Evolutionary conservation across 2,888 invertebrate species (phyloP).

Genomic region (Hesperia comma): DNA sequence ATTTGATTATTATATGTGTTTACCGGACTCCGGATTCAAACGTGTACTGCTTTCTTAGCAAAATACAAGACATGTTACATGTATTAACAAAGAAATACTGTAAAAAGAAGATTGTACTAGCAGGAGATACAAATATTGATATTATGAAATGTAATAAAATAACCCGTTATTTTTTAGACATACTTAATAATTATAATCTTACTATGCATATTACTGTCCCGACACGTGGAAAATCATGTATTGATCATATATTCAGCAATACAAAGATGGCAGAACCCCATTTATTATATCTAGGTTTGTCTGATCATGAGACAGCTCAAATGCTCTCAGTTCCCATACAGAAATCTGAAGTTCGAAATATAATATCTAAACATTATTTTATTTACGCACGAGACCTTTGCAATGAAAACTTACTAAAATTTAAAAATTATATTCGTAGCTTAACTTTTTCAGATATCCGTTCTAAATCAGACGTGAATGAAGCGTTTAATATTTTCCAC

Average conservation of each 20-base stretch:
- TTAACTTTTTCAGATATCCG: neutral
- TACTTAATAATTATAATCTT: slow-evolving; percentile 27
- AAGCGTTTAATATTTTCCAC: slow-evolving; percentile 12
- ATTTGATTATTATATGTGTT: slow-evolving; percentile 16
- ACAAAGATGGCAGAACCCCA: neutral
- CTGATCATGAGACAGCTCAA: slow-evolving; percentile 17
- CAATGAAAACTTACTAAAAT: neutral
- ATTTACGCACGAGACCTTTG: slow-evolving; percentile 12
- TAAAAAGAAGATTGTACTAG: slow-evolving; percentile 8
- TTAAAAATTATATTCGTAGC: neutral
- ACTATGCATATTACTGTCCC: slow-evolving; percentile 26
- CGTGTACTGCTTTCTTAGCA: slow-evolving; percentile 7
- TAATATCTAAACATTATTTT: neutral
- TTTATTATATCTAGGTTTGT: neutral
- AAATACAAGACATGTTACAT: slow-evolving; percentile 5
- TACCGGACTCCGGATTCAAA: slow-evolving; percentile 18
- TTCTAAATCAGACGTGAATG: neutral
- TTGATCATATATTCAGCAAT: slow-evolving; percentile 37
- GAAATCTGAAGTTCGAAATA: neutral
- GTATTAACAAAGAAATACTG: neutral
- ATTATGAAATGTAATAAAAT: neutral
- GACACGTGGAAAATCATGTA: slow-evolving; percentile 34
- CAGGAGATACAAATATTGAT: slow-evolving; percentile 18
- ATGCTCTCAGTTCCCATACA: neutral
- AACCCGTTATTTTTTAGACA: neutral